Evolutionary conservation across 53 echinoderm and acorn worm genomes (phyloP).

Genomic region (Glandiceps talaboti): DNA sequence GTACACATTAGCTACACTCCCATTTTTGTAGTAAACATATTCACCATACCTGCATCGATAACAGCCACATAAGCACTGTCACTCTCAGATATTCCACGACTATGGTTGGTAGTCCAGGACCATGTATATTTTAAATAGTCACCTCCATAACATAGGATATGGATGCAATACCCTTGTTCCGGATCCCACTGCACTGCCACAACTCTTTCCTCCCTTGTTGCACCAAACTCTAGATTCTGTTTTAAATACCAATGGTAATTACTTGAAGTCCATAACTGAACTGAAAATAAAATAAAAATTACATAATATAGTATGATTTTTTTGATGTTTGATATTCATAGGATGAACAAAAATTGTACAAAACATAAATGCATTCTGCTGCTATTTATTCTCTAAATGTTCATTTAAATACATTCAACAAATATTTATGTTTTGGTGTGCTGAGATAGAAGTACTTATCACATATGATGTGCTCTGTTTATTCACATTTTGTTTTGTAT

Average conservation of each 20-base stretch:
- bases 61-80: slow-evolving; percentile 67
- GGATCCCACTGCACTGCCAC: slow-evolving; percentile 77
- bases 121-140: slow-evolving; percentile 67
- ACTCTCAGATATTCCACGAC: slow-evolving; percentile 31
- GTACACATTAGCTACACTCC: no score
- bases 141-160: slow-evolving; percentile 46
- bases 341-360: no score
- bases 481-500: no score
- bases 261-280: slow-evolving; percentile 79
- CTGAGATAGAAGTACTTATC: no score
- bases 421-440: no score
- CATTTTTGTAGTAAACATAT: no score
- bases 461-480: no score
- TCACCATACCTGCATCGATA: slow-evolving; percentile 79
- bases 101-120: slow-evolving; percentile 55
- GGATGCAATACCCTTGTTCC: slow-evolving; percentile 78
- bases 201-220: slow-evolving; percentile 21
- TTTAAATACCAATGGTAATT: slow-evolving; percentile 99
- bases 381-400: no score
- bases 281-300: slow-evolving; percentile 18
- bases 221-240: slow-evolving; percentile 65
- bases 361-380: no score
- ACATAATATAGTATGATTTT: no score
- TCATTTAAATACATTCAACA: no score
- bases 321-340: no score